These are phyloP conservation scores for Dichetophora obliterata DNA, from an alignment of 2,888 invertebrate species.

Conservation along the genomic window DNA sequence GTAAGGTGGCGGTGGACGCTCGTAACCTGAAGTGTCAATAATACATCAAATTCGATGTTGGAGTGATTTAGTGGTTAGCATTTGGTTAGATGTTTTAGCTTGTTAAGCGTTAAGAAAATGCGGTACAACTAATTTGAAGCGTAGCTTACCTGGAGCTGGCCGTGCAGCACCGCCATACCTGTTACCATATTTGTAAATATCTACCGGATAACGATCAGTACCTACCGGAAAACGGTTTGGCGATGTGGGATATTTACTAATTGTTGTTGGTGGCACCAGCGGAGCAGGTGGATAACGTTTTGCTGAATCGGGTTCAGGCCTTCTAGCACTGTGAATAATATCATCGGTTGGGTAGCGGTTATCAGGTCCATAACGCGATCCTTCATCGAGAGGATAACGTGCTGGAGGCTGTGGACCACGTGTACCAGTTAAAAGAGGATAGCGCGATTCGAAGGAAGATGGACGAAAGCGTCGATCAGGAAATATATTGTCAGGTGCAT, in stretches of 20 bases:
- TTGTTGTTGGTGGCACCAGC: constrained; percentile 66
- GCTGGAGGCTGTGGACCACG: constrained; percentile 37
- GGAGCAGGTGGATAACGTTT: constrained; percentile 72
- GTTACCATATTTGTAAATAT: constrained; percentile 71
- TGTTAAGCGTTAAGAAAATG: neutral
- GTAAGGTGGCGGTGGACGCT: constrained; percentile 62
- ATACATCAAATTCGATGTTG: neutral
- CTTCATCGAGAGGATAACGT: constrained; percentile 40
- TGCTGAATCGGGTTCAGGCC: constrained; percentile 71
- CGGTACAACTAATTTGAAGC: constrained; percentile 45
- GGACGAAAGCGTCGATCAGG: constrained; percentile 69
- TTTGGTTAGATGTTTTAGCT: constrained; percentile 43
- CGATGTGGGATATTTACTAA: constrained; percentile 71
- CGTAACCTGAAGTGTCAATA: constrained; percentile 59
- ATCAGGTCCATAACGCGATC: constrained; percentile 54
- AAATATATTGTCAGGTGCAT: constrained; percentile 68
- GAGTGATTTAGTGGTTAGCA: neutral
- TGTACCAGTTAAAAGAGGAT: constrained; percentile 60
- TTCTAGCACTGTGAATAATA: constrained; percentile 61
- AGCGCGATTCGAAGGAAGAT: constrained; percentile 65
- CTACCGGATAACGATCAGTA: constrained; percentile 70
- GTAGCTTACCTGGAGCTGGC: constrained; percentile 64
- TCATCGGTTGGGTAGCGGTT: constrained; percentile 63
- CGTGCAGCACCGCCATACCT: constrained; percentile 71
- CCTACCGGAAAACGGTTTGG: constrained; percentile 73